phyloP scores from a whole-genome alignment of 2,888 invertebrate species.

The Sclerodermus sp. region DNA sequence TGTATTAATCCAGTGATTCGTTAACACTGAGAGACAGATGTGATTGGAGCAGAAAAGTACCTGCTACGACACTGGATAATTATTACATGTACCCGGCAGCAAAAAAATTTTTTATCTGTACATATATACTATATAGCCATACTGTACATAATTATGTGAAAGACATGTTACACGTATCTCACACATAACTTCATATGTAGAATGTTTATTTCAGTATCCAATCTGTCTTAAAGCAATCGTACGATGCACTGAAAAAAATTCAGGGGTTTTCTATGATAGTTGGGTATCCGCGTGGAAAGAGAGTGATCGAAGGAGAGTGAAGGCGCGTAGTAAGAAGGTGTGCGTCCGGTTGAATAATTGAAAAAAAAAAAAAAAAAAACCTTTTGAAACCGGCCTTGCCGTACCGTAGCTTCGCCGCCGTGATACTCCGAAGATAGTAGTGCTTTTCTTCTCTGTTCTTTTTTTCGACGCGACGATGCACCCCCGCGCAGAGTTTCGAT shows the following conservation, averaged over 20 bases:
- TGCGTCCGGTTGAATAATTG: no score
- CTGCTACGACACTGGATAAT: slow-evolving; percentile 25
- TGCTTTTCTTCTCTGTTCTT: no score
- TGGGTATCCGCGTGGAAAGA: no score
- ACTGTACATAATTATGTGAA: slow-evolving; percentile 51
- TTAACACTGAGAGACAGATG: slow-evolving; percentile 58
- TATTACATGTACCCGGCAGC: slow-evolving; percentile 15
- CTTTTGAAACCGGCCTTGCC: no score
- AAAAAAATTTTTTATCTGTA: slow-evolving; percentile 16
- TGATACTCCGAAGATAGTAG: no score
- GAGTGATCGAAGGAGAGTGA: no score
- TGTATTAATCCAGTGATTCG: slow-evolving; percentile 48
- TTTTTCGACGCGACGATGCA: no score
- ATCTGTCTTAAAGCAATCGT: slow-evolving; percentile 60
- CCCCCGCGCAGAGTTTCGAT: no score
- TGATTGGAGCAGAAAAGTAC: slow-evolving; percentile 48
- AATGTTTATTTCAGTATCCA: slow-evolving; percentile 68
- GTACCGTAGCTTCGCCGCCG: no score
- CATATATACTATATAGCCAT: slow-evolving; percentile 24
- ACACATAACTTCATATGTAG: slow-evolving; percentile 60
- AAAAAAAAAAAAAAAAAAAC: no score
- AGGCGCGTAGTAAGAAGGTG: no score
- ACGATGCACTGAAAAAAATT: slow-evolving; percentile 10
- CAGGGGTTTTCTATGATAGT: no score
- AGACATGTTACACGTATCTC: slow-evolving; percentile 50